phyloP scores from a whole-genome alignment of 2,113 vertebrate genomes.

The Gila orcuttii region DNA sequence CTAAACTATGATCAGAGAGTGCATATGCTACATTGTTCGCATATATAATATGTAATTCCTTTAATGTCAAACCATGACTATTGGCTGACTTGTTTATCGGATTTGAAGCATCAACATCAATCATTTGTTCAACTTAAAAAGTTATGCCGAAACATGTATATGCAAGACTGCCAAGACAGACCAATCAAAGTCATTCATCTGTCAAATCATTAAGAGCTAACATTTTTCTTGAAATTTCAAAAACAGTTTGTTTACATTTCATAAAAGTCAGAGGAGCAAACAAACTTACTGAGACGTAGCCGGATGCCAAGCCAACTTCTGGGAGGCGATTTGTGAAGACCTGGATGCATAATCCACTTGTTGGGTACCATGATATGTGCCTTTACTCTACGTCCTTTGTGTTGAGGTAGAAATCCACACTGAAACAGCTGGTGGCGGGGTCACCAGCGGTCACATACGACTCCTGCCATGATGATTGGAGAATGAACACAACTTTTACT shows the following conservation, averaged over 20 bases:
- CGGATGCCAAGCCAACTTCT: conserved; percentile 75
- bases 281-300: conserved; percentile 72
- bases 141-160: neutral
- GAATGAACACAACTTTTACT: neutral
- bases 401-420: conserved; percentile 17
- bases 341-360: conserved; percentile 78
- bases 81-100: neutral
- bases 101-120: neutral
- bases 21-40: neutral
- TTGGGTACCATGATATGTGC: conserved; percentile 72
- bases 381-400: conserved; percentile 19
- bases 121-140: neutral
- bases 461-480: conserved; percentile 17
- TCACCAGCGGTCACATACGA: neutral
- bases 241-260: neutral
- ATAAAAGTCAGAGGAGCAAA: conserved; percentile 11
- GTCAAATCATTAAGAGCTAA: neutral
- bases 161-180: neutral
- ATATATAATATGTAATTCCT: neutral
- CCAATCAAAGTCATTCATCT: neutral
- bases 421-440: conserved; percentile 6
- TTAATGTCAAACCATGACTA: neutral
- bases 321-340: conserved; percentile 76
- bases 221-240: neutral
- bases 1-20: neutral